Base-by-base conservation (phyloP, 2,113 vertebrate species). In the Etheostoma cragini region DNA sequence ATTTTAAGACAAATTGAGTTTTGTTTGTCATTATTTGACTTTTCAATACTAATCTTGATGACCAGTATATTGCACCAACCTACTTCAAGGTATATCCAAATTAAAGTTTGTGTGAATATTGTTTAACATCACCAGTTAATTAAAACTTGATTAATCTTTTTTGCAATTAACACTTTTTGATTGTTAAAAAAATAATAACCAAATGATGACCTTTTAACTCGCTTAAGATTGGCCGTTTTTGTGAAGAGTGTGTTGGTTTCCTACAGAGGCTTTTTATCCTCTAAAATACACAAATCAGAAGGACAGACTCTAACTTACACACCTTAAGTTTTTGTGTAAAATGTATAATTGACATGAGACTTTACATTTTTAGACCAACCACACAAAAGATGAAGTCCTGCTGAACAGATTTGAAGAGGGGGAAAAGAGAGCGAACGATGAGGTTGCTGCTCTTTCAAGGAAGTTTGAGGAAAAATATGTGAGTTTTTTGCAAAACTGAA, bases 401-500 rank as follows among this genome's bases (percentile, higher is more conserved):
- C 73, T 71, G 10, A 95, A 92, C 84, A 93, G 91, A 69, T 93
- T 94, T 65, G 75, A 89, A 3, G 45, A 87, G 38, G 93, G 95
- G 57, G 95, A 96, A 0, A 93, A 95, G 79, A 90, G 88, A 63
- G 95, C 96, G 82, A 92, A 92, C 1, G 94, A 95, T 71, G 96
- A 97, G 90, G 88, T 95, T 13, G 95, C 96, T 80, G 93, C 93
- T 11, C 91, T 97, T 74, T 95, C 96, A 24, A 95, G 90, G 87
- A 96, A 94, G 82, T 94, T 97, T 74, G 97, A 98, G 93, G 94
- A 96, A 80, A 97, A 97, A 98, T 97, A 98, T 58, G 97, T 97
- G 91, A 92, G 97, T 92, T 45, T 19, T 38, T 30, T 42, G 6
- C 16, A 12, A 50, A 24, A 13, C n/a, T 46, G 5, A 56, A 15